Evolutionary conservation across 2,797 vertebrate genomes (phyloP), one percentile per base, ranked within the genome.

Genomic region (Nannoperca australis): DNA sequence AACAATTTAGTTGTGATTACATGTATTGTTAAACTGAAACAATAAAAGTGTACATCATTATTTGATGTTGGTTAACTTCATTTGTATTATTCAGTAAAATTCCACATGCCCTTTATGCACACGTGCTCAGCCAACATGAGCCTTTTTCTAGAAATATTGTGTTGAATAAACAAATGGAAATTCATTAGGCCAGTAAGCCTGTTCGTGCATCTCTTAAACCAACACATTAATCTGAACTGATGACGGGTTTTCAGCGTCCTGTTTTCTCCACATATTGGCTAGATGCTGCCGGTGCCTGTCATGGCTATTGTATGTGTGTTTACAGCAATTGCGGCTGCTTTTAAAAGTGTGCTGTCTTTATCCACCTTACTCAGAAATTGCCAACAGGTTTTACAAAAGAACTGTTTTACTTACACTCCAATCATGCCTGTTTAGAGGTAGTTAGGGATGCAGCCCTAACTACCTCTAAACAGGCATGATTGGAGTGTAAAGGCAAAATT

Each of bases 291-390:
- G 44, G 67, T 61, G 44, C 40, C 58, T 32, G 56, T 71, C 68
- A 53, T 30, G 7, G n/a, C 49, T 2, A 22, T 73, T 79, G 24
- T 58, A 30, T 14, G 27, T 42, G 47, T 79, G 67, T 82, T 82
- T 73, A 45, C 40, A 22, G 55, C 78, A 79, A 85, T 79, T 88
- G 80, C 72, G 3, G 38, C 45, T 67, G 62, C 30, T 83, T 82
- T 47, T 56, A 53, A 79, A 77, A 72, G 24, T 40, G 4, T 3
- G 3, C 60, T 10, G 44, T 80, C 51, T 76, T 81, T 75, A 79
- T 77, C 51, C 73, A 51, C 9, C 49, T 62, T 73, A 55, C 66
- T 70, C 32, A 5, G 50, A 77, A 87, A 85, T 55, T 49, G 34
- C 18, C 27, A 71, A 40, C 30, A 75, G 78, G 72, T 61, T 12